These are phyloP conservation scores for Odontesthes bonariensis DNA, from an alignment of 2,113 vertebrate species.

Conservation along the genomic window DNA sequence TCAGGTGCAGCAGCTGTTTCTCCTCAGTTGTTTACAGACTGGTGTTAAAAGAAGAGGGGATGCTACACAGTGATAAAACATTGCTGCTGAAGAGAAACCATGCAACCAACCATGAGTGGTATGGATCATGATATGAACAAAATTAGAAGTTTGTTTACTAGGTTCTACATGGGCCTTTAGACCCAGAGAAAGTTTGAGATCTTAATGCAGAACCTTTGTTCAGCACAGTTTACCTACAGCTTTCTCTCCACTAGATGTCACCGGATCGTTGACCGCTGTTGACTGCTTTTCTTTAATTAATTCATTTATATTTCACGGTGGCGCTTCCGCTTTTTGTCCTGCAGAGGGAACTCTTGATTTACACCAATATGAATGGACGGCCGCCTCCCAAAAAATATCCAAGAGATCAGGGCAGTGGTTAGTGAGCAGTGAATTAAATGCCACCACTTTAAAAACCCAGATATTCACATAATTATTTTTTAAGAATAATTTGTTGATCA, in stretches of 20 bases:
- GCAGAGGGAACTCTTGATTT: slow-evolving; percentile 56
- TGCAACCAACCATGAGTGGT: no score
- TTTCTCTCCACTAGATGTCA: not conserved
- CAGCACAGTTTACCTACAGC: not conserved
- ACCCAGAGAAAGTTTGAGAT: no score
- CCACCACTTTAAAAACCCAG: not conserved
- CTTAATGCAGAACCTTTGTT: not conserved
- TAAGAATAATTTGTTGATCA: not conserved
- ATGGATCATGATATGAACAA: no score
- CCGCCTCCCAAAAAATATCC: not conserved
- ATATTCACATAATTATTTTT: not conserved
- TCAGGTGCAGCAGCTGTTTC: no score
- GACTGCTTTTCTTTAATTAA: no score
- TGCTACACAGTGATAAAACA: no score
- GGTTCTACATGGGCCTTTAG: no score
- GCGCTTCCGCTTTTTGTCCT: slow-evolving; percentile 33
- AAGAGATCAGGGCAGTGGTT: not conserved
- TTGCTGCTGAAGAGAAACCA: no score
- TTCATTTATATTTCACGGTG: not conserved
- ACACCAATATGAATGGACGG: not conserved
- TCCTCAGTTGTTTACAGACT: no score
- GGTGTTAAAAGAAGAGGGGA: no score
- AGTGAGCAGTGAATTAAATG: not conserved
- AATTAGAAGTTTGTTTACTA: no score
- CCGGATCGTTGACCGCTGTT: not conserved